Conservation (phyloP, 1,140 invertebrate genomes). For the Amphibalanus amphitrite region DNA sequence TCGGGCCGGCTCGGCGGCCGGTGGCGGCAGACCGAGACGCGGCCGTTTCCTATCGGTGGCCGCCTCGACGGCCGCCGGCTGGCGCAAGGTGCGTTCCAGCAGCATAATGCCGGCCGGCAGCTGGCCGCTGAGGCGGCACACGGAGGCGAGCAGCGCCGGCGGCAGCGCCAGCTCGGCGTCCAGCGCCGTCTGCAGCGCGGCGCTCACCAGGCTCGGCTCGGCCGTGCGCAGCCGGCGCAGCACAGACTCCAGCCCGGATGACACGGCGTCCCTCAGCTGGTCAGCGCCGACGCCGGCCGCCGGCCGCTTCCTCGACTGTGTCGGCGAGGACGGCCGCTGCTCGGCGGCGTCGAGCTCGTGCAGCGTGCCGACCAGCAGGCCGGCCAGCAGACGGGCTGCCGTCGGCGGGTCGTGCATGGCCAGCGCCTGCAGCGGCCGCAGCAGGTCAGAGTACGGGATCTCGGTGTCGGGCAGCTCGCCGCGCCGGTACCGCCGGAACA, state of each 20-base stretch:
- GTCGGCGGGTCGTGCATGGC: conserved; percentile 22
- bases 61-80: conserved; percentile 15
- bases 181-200: conserved; percentile 13
- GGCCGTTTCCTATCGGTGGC: conserved; percentile 18
- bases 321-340: too few species aligned
- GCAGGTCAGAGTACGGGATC: conserved; percentile 39
- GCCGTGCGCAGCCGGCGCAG: conserved; percentile 13
- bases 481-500: conserved; percentile 38
- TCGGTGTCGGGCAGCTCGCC: conserved; percentile 54
- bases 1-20: neutral
- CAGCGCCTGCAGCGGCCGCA: conserved; percentile 42
- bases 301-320: too few species aligned
- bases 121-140: conserved; percentile 25
- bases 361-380: conserved; percentile 13
- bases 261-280: neutral
- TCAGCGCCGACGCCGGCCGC: too few species aligned
- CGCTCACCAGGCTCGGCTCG: conserved; percentile 7
- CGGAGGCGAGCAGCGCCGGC: conserved; percentile 13
- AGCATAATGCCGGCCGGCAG: conserved; percentile 36
- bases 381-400: neutral
- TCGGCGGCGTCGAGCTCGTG: neutral
- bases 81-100: conserved; percentile 37
- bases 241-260: conserved; percentile 14
- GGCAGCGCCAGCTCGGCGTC: conserved; percentile 12
- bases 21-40: too few species aligned